Evolutionary conservation across 2,113 vertebrate genomes (phyloP), one percentile per base, ranked within the genome.

Genomic region (Tenrec ecaudatus): DNA sequence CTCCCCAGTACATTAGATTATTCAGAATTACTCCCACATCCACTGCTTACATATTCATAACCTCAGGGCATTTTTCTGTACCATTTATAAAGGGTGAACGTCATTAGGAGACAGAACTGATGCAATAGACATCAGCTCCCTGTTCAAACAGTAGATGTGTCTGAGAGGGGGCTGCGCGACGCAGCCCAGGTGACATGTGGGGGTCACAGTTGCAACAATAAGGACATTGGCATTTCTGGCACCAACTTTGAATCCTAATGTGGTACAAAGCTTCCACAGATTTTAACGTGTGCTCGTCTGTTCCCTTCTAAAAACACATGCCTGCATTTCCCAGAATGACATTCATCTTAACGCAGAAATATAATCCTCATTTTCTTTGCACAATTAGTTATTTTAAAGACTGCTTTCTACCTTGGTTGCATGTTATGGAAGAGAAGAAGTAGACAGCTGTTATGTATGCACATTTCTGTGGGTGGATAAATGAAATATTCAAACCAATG

Each of bases 101-200:
- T 92, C 96, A 97, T 97, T 97, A 96, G 83, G 94, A 92, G 77
- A 57, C 69, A 96, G 88, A 95, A 91, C 22, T 95, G 81, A 95
- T 90, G 95, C 95, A 96, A 94, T 94, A 23, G 17, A 87, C 91
- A 86, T 96, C 69, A 58, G 73, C 81, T 97, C 71, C 88, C 62
- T 81, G 60, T 47, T 80, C 95, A 92, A 95, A 94, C 94, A 96
- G 80, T 88, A 96, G 68, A 96, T 76, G 9, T 87, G 94, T 94
- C 73, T 93, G 89, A 96, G 88, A 66, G 62, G 82, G 80, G 84
- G 92, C 78, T 88, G 89, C 62, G 94, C 82, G 66, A 97, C 95
- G 83, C 68, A 92, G 85, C 90, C 78, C 94, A 96, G 94, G 94
- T 97, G 94, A 82, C 82, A 86, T 80, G 93, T 94, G 57, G 93